These are phyloP conservation scores for Hetaerina americana DNA, from an alignment of 1,140 invertebrate species.

Conservation along the genomic window DNA sequence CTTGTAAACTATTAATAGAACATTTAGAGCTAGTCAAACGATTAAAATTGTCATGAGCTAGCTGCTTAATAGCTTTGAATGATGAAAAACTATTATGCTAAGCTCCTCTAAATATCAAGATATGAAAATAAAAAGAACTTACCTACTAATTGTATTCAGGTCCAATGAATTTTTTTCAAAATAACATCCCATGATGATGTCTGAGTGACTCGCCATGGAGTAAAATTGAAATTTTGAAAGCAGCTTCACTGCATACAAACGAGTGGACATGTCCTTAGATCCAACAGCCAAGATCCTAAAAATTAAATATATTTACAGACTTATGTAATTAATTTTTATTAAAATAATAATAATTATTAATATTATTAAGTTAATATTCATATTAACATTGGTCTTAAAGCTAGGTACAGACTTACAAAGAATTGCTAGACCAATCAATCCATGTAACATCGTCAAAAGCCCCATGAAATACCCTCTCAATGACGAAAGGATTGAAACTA, in stretches of 20 bases:
- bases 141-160: slow-evolving; percentile 58
- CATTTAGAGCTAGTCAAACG: no score
- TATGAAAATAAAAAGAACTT: slow-evolving; percentile 31
- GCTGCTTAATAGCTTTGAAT: no score
- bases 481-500: slow-evolving; percentile 76
- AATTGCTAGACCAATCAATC: slow-evolving; percentile 85
- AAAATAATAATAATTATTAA: neutral
- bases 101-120: neutral
- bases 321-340: neutral
- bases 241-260: slow-evolving; percentile 62
- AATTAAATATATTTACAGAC: slow-evolving; percentile 9
- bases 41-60: no score
- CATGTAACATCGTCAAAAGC: slow-evolving; percentile 69
- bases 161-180: slow-evolving; percentile 80
- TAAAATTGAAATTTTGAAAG: slow-evolving; percentile 57
- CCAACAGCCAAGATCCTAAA: slow-evolving; percentile 63
- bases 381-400: no score
- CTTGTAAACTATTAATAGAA: no score
- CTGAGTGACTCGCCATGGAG: slow-evolving; percentile 66
- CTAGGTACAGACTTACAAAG: no score
- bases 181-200: slow-evolving; percentile 67
- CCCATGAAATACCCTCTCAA: slow-evolving; percentile 69
- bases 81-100: neutral
- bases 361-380: no score
- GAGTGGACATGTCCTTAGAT: slow-evolving; percentile 73